phyloP scores from a whole-genome alignment of 2,888 invertebrate genomes.

The Dolichomitus sp. region DNA sequence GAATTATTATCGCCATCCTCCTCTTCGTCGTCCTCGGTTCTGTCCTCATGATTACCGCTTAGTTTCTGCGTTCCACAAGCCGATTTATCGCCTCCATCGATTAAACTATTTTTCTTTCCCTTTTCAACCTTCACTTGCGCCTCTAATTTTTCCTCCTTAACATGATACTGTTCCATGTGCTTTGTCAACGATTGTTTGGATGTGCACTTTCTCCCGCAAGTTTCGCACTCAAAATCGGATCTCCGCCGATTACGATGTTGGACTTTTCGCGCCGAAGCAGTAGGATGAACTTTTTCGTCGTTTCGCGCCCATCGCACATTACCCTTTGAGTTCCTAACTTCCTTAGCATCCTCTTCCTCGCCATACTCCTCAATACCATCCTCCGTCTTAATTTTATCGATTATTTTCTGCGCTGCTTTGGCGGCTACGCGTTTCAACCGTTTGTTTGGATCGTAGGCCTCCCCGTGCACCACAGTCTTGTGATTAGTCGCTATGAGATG shows the following conservation, averaged over 20 bases:
- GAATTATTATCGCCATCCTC: conserved; percentile 81
- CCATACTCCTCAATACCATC: conserved; percentile 78
- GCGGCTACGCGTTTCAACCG: conserved; percentile 83
- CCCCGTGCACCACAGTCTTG: conserved; percentile 80
- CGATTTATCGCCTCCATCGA: conserved; percentile 62
- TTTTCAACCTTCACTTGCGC: conserved; percentile 60
- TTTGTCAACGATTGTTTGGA: conserved; percentile 81
- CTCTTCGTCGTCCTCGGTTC: conserved; percentile 63
- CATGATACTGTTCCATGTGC: conserved; percentile 82
- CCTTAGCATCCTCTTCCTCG: conserved; percentile 67
- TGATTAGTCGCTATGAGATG: conserved; percentile 84
- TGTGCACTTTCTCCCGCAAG: conserved; percentile 80
- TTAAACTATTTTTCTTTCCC: conserved; percentile 32
- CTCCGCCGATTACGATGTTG: conserved; percentile 51
- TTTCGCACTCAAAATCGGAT: conserved; percentile 78
- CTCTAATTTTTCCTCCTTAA: conserved; percentile 75
- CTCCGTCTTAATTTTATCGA: conserved; percentile 84
- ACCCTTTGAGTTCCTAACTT: conserved; percentile 32
- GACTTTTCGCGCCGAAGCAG: conserved; percentile 37
- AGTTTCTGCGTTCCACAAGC: conserved; percentile 6
- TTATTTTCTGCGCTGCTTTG: conserved; percentile 83
- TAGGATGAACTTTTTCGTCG: conserved; percentile 26
- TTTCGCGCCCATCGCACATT: conserved; percentile 36
- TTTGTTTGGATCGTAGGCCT: conserved; percentile 84
- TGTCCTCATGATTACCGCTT: conserved; percentile 45